These are phyloP conservation scores for Ellobius talpinus DNA, from an alignment of 2,113 vertebrate genomes.

Conservation along the genomic window DNA sequence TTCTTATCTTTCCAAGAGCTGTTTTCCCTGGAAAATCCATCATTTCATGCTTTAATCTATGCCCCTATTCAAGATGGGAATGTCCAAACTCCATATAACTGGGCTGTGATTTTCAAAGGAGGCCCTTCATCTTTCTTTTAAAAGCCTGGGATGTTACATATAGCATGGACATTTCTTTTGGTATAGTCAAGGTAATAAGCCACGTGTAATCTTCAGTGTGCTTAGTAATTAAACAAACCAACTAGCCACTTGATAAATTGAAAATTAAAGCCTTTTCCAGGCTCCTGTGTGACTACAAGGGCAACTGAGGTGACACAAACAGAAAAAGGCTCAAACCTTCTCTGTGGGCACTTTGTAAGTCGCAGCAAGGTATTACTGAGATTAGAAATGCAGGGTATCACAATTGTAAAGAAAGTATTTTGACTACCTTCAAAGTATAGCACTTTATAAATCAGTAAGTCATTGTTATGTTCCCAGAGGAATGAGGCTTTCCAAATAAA, in stretches of 20 bases:
- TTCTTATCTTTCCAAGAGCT: not conserved
- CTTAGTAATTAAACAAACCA: conserved; percentile 53
- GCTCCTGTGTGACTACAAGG: not conserved
- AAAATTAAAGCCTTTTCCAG: conserved; percentile 26
- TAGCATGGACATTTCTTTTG: not conserved
- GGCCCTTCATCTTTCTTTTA: not conserved
- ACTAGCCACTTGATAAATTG: conserved; percentile 54
- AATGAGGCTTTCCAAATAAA: conserved; percentile 79
- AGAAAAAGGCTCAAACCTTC: not conserved
- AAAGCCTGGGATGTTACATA: not conserved
- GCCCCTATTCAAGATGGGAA: too few species aligned
- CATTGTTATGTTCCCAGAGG: conserved; percentile 69
- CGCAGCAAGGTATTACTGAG: not conserved
- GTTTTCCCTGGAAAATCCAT: not conserved
- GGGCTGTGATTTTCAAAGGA: not conserved
- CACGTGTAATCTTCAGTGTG: conserved; percentile 21
- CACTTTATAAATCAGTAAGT: conserved; percentile 70
- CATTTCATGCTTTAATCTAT: accelerated
- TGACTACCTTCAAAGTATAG: conserved; percentile 53
- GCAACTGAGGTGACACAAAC: conserved; percentile 38
- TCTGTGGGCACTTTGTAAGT: conserved; percentile 30
- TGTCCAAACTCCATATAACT: not conserved
- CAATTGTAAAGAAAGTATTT: conserved; percentile 53
- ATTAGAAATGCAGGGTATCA: conserved; percentile 55
- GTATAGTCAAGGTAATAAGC: conserved; percentile 33